Evolutionary conservation across 1,140 invertebrate species (phyloP).

Genomic region (Adoxophyes honmai): DNA sequence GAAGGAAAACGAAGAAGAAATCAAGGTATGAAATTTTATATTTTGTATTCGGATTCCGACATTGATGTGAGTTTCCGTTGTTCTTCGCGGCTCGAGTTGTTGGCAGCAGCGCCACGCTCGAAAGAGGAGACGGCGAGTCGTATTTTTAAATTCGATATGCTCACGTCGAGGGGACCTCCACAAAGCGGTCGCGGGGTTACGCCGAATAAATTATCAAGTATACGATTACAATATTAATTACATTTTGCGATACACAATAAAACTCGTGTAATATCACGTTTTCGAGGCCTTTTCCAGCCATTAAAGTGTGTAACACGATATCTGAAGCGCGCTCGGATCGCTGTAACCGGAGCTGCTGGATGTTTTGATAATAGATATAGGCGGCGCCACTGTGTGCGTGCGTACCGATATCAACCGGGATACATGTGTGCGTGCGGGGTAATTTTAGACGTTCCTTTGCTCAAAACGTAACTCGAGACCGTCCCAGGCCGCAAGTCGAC

Average conservation of each 20-base stretch:
- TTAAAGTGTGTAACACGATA: constrained; percentile 76
- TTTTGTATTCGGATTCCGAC: constrained; percentile 36
- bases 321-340: constrained; percentile 74
- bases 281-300: constrained; percentile 77
- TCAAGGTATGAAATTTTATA: constrained; percentile 60
- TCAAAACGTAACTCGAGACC: constrained; percentile 72
- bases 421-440: constrained; percentile 62
- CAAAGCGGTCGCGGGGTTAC: constrained; percentile 48
- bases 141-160: constrained; percentile 74
- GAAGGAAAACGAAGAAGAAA: constrained; percentile 77
- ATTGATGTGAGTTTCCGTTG: constrained; percentile 56
- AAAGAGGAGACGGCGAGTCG: constrained; percentile 60
- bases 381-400: constrained; percentile 54
- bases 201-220: constrained; percentile 68
- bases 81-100: constrained; percentile 48
- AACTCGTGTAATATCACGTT: constrained; percentile 76
- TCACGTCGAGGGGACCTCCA: constrained; percentile 37
- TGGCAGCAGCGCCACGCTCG: constrained; percentile 60
- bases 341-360: constrained; percentile 72
- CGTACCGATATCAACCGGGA: constrained; percentile 39
- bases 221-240: constrained; percentile 74
- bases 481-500: constrained; percentile 71
- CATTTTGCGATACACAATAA: constrained; percentile 74
- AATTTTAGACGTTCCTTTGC: constrained; percentile 77
- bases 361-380: constrained; percentile 77